Percentiles rank a stretch among this genome's conserved stretches.
Conservation (phyloP, 2,888 invertebrate genomes). For the Drosophila gaucha region DNA sequence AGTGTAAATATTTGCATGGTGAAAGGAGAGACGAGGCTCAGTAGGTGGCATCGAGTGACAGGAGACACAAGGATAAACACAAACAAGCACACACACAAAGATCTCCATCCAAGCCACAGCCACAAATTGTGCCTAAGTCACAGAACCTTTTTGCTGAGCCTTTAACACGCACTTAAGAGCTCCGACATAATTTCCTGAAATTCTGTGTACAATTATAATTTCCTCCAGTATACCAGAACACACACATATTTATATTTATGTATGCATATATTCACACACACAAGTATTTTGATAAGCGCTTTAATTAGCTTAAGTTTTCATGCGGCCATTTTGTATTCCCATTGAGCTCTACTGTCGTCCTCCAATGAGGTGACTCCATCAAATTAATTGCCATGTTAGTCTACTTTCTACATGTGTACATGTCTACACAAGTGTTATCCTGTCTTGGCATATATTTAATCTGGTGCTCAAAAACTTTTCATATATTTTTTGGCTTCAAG, state of each 20-base stretch:
- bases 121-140: constrained; percentile 7
- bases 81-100: constrained; percentile 22
- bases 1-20: constrained; percentile 60
- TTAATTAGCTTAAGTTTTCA: constrained; percentile 70
- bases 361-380: constrained; percentile 54
- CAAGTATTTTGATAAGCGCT: constrained; percentile 40
- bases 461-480: constrained; percentile 38
- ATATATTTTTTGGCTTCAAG: constrained; percentile 27
- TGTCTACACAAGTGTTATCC: constrained; percentile 18
- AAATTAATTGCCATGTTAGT: constrained; percentile 61
- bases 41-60: constrained; percentile 21
- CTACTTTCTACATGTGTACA: constrained; percentile 7
- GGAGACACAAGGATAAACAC: constrained; percentile 24
- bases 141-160: constrained; percentile 19
- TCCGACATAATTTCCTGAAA: constrained; percentile 53
- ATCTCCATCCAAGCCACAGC: constrained; percentile 17
- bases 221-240: constrained; percentile 20
- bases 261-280: background rate
- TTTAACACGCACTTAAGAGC: constrained; percentile 54
- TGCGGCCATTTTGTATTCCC: constrained; percentile 44
- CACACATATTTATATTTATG: background rate
- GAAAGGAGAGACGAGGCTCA: constrained; percentile 2
- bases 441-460: constrained; percentile 16
- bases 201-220: constrained; percentile 53
- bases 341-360: constrained; percentile 17